Conservation (phyloP, 1,140 invertebrate genomes). For the Lordiphosa mommai region DNA sequence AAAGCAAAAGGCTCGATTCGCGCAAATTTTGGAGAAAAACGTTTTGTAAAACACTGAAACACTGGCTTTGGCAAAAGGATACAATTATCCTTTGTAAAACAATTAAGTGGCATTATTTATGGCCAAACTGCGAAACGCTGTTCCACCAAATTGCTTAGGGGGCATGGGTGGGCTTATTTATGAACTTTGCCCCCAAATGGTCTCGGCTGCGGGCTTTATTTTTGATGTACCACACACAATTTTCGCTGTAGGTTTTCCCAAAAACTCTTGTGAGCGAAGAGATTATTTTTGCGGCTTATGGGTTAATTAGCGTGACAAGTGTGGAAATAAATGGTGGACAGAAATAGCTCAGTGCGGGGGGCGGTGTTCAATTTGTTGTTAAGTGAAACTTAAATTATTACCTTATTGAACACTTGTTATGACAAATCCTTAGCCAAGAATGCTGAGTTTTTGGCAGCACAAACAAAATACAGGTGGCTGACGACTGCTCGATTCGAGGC, state of each 20-base stretch:
- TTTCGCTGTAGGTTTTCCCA: not conserved
- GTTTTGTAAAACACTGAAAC: constrained; percentile 63
- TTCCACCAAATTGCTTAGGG: constrained; percentile 20
- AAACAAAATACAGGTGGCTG: too few relatives aligned
- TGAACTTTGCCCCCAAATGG: constrained; percentile 34
- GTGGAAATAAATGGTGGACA: constrained; percentile 13
- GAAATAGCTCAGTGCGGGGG: too few relatives aligned
- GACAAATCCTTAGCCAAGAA: too few relatives aligned
- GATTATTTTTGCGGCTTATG: constrained; percentile 49
- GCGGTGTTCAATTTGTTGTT: too few relatives aligned
- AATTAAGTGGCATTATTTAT: constrained; percentile 75
- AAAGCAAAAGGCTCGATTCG: constrained; percentile 61
- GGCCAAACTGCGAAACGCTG: constrained; percentile 26
- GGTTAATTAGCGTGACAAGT: constrained; percentile 41
- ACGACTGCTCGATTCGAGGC: too few relatives aligned
- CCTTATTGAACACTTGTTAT: too few relatives aligned
- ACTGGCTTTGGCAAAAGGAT: constrained; percentile 55
- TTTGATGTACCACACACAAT: constrained; percentile 3
- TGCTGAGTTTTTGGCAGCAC: too few relatives aligned
- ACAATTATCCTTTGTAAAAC: constrained; percentile 78
- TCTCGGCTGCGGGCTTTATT: not conserved
- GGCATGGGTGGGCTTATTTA: constrained; percentile 22
- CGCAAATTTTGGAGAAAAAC: not conserved
- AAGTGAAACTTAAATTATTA: too few relatives aligned
- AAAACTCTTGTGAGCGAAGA: constrained; percentile 9